Percentiles rank a stretch among this genome's conserved stretches.
phyloP scores from a whole-genome alignment of 2,113 vertebrate genomes.

The Muscicapa adusta region DNA sequence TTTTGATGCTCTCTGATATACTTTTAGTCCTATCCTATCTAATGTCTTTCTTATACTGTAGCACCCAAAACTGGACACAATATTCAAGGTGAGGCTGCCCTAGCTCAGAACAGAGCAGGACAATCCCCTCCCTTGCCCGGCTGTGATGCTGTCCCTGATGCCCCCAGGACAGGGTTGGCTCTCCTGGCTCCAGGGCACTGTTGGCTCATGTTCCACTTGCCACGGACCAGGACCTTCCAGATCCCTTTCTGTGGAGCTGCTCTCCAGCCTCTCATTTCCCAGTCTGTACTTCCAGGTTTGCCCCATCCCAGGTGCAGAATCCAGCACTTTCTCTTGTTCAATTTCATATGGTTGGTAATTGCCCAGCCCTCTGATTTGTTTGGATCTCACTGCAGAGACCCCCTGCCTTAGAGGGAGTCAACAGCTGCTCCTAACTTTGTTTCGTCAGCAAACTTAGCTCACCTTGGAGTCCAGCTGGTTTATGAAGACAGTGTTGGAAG shows the following conservation, averaged over 20 bases:
- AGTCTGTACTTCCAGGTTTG: not conserved
- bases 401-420: not conserved
- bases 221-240: fast-evolving
- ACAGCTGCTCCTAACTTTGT: not conserved
- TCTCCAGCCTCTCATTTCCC: not conserved
- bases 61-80: not conserved
- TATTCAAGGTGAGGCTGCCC: not conserved
- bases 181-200: not conserved
- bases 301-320: not conserved
- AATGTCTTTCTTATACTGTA: not conserved
- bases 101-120: not conserved
- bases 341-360: not conserved
- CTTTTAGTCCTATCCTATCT: not conserved
- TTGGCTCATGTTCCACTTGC: not conserved
- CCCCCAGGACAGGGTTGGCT: fast-evolving
- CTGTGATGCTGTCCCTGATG: not conserved
- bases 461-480: not conserved
- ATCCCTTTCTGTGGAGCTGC: not conserved
- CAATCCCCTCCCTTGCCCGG: fast-evolving
- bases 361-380: not conserved
- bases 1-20: not conserved
- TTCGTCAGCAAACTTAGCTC: not conserved
- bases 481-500: not conserved
- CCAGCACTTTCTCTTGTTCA: not conserved
- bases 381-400: not conserved